Percentiles rank a stretch among this genome's conserved stretches.
Conservation (phyloP, 2,797 vertebrate species). For the Coreius guichenoti region DNA sequence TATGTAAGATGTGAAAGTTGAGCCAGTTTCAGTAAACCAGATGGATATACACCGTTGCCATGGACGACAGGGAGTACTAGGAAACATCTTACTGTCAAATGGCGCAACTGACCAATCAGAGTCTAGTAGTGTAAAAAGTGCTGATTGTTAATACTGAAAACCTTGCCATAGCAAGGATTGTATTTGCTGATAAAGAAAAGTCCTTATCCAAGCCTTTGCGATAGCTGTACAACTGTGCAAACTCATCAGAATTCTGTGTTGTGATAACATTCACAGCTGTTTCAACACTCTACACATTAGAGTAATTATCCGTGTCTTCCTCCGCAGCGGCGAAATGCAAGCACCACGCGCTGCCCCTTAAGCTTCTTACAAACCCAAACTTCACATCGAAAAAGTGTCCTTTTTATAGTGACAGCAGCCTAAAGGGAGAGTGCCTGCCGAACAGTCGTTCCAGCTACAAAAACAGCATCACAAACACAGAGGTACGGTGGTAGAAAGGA, state of each 20-base stretch:
- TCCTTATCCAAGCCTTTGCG: background rate
- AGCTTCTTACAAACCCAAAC: conserved; percentile 41
- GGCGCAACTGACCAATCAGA: background rate
- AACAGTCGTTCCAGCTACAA: background rate
- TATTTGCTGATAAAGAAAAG: background rate
- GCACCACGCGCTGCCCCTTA: conserved; percentile 48
- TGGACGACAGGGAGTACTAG: background rate
- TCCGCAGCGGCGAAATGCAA: conserved; percentile 27
- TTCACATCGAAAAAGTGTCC: conserved; percentile 19
- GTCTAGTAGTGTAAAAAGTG: background rate
- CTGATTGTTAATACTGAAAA: background rate
- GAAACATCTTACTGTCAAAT: background rate
- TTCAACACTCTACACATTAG: conserved; percentile 18
- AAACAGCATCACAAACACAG: background rate
- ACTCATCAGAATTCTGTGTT: conserved; percentile 39
- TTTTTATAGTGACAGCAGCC: conserved; percentile 17
- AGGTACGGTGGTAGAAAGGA: background rate
- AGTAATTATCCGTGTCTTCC: conserved; percentile 53
- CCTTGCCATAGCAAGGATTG: background rate
- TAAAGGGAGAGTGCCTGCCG: conserved; percentile 6
- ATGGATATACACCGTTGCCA: background rate
- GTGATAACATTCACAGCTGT: conserved; percentile 39
- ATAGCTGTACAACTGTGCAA: conserved; percentile 15
- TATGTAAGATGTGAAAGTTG: background rate
- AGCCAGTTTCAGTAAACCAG: background rate